phyloP scores from a whole-genome alignment of 2,888 invertebrate genomes.

The Andrena minutula region DNA sequence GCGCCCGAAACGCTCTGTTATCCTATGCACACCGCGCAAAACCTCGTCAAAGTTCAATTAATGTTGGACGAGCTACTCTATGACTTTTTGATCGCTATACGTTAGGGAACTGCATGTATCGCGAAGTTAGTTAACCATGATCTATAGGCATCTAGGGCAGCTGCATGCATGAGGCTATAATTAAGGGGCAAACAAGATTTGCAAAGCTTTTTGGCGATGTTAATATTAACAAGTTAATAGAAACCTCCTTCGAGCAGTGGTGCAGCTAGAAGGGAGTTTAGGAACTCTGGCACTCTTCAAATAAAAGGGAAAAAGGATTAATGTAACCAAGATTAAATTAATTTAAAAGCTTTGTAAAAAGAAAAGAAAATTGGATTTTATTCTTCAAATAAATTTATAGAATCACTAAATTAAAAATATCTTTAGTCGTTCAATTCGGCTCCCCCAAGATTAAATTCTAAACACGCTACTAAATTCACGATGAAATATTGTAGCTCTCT shows the following conservation, averaged over 20 bases:
- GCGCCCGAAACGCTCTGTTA: not conserved
- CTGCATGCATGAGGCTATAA: slow-evolving; percentile 1
- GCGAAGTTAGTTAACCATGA: not conserved
- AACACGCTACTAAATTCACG: too few relatives aligned
- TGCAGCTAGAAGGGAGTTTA: not conserved
- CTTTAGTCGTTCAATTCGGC: too few relatives aligned
- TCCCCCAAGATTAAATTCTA: too few relatives aligned
- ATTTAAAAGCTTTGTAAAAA: too few relatives aligned
- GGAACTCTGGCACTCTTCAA: too few relatives aligned
- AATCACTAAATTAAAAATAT: too few relatives aligned
- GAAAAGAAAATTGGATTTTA: too few relatives aligned
- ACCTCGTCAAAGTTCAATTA: slow-evolving; percentile 29
- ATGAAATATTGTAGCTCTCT: too few relatives aligned
- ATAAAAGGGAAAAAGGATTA: too few relatives aligned
- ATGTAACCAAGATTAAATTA: too few relatives aligned
- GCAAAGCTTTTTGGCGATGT: not conserved
- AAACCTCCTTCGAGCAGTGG: not conserved
- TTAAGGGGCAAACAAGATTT: not conserved
- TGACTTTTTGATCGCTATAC: slow-evolving; percentile 24
- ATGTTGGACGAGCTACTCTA: not conserved
- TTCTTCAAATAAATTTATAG: too few relatives aligned
- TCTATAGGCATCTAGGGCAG: not conserved
- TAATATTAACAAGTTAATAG: not conserved
- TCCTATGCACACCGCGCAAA: not conserved
- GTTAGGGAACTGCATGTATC: not conserved